These are phyloP conservation scores for Microcebus murinus DNA, from an alignment of 2,113 vertebrate species.

Conservation along the genomic window DNA sequence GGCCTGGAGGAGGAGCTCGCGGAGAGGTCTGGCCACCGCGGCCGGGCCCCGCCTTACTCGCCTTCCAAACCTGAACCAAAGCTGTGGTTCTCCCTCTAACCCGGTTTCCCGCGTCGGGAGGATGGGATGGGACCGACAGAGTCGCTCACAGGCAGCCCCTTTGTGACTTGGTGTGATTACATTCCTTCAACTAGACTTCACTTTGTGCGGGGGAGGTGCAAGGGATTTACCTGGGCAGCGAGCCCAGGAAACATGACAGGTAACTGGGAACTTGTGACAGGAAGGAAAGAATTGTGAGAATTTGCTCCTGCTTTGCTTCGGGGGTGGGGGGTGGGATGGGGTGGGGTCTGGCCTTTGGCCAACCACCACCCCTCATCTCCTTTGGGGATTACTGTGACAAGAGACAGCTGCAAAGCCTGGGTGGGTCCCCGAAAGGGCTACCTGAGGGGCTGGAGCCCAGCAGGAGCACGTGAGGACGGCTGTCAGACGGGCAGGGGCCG, in stretches of 20 bases:
- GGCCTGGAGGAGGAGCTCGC: background rate
- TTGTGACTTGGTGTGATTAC: background rate
- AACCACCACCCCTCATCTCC: background rate
- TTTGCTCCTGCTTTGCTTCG: background rate
- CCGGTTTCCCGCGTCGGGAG: background rate
- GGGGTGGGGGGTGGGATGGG: no score
- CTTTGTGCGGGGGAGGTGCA: background rate
- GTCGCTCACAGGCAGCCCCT: background rate
- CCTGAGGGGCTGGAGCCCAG: background rate
- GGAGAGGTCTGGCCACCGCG: background rate
- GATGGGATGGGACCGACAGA: no score
- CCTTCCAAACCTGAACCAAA: background rate
- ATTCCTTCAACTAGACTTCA: background rate
- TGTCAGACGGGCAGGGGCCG: background rate
- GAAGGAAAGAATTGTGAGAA: background rate
- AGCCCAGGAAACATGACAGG: background rate
- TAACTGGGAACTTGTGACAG: background rate
- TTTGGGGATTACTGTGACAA: background rate
- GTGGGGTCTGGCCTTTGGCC: background rate
- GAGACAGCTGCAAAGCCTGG: background rate
- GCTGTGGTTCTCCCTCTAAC: fast-evolving
- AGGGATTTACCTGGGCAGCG: no score
- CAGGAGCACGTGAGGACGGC: background rate
- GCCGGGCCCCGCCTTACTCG: background rate
- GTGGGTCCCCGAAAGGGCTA: background rate